These are phyloP conservation scores for Platichthys stellatus DNA, from an alignment of 2,113 vertebrate genomes.

Conservation along the genomic window DNA sequence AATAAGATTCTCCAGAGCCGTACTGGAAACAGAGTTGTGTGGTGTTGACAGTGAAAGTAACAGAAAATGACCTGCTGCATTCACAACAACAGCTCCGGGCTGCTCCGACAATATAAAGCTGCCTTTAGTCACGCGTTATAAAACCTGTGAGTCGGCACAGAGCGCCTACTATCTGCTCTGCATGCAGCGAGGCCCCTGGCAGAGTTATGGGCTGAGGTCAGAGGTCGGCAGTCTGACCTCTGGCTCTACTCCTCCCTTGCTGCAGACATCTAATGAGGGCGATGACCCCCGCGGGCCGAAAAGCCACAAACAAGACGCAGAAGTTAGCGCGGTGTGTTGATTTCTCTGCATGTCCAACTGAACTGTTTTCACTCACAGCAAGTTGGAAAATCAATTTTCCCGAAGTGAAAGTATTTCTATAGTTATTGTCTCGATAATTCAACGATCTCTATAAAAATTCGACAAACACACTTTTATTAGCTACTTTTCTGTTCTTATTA, in stretches of 20 bases:
- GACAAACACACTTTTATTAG: too few relatives aligned
- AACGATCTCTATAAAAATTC: too few relatives aligned
- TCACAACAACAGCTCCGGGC: constrained; percentile 27
- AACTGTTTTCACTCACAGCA: background rate
- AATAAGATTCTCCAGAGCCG: too few relatives aligned
- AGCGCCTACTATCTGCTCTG: constrained; percentile 20
- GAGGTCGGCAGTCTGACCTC: constrained; percentile 52
- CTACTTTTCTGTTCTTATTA: too few relatives aligned
- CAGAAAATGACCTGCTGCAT: constrained; percentile 12
- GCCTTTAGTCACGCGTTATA: constrained; percentile 42
- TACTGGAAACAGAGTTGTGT: background rate
- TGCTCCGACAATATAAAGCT: constrained; percentile 24
- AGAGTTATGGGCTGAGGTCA: constrained; percentile 57
- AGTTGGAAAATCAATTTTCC: background rate
- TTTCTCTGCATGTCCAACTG: background rate
- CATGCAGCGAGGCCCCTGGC: constrained; percentile 38
- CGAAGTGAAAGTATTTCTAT: background rate
- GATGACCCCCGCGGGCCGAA: background rate
- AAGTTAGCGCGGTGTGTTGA: background rate
- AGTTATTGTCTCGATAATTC: background rate
- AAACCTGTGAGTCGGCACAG: constrained; percentile 47
- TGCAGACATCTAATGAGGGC: constrained; percentile 9
- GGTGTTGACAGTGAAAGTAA: background rate
- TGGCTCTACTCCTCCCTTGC: background rate
- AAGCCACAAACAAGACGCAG: constrained; percentile 10